A percentile compares a stretch with the other conserved stretches of the same genome.
phyloP scores from a whole-genome alignment of 1,140 invertebrate genomes.

The Dendroctonus valens region DNA sequence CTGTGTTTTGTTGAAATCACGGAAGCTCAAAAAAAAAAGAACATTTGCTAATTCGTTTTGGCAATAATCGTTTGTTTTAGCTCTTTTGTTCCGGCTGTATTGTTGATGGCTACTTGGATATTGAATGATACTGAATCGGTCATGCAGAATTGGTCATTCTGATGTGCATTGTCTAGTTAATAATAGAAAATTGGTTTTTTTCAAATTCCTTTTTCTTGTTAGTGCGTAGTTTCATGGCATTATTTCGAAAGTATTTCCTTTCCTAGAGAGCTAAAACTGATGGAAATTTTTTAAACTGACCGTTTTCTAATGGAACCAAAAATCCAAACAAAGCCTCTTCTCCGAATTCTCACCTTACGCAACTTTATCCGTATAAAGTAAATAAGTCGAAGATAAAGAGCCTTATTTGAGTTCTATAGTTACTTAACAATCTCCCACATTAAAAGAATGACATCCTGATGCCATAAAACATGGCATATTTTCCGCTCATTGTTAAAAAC shows the following conservation, averaged over 20 bases:
- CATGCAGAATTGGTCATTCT: too few species aligned
- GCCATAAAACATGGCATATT: slow-evolving; percentile 7
- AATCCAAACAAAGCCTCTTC: too few species aligned
- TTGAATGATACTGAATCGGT: too few species aligned
- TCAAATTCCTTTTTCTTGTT: too few species aligned
- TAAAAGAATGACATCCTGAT: slow-evolving; percentile 14
- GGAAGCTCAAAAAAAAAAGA: slow-evolving; percentile 10
- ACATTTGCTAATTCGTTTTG: slow-evolving; percentile 5
- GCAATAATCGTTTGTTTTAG: slow-evolving; percentile 2
- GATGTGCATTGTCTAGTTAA: too few species aligned
- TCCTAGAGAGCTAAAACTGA: too few species aligned
- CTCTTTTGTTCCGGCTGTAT: not conserved
- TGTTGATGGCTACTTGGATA: not conserved
- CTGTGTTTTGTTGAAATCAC: slow-evolving; percentile 14
- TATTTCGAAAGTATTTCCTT: too few species aligned
- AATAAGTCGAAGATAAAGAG: slow-evolving; percentile 11
- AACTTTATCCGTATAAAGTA: slow-evolving; percentile 7
- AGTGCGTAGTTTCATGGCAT: too few species aligned
- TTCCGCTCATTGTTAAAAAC: not conserved
- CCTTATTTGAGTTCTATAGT: slow-evolving; percentile 3
- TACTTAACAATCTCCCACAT: slow-evolving; percentile 12
- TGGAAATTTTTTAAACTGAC: too few species aligned
- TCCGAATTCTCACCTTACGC: too few species aligned
- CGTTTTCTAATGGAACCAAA: too few species aligned
- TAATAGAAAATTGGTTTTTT: too few species aligned